phyloP scores from a whole-genome alignment of 2,888 invertebrate species.

The Octodonta nipae region DNA sequence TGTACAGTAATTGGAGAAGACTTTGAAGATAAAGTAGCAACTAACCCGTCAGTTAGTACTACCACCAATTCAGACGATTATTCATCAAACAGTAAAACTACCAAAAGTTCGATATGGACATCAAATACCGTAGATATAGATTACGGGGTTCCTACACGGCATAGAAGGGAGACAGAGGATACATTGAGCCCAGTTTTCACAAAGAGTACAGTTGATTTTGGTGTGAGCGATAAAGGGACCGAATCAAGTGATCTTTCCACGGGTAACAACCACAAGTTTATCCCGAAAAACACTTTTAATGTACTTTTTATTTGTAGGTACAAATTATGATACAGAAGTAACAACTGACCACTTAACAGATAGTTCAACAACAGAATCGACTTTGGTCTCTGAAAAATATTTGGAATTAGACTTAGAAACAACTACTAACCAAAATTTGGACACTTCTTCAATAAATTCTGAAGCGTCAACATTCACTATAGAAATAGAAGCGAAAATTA shows the following conservation, averaged over 20 bases:
- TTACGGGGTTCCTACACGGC: constrained; percentile 32
- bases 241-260: too few relatives aligned
- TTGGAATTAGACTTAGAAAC: too few relatives aligned
- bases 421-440: too few relatives aligned
- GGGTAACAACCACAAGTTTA: too few relatives aligned
- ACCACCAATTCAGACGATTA: constrained; percentile 13
- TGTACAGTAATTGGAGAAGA: constrained; percentile 37
- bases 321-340: constrained; percentile 15
- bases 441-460: too few relatives aligned
- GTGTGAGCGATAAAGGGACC: too few relatives aligned
- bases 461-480: too few relatives aligned
- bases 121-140: constrained; percentile 33
- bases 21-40: constrained; percentile 23
- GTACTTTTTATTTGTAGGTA: constrained; percentile 5
- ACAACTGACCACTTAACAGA: too few relatives aligned
- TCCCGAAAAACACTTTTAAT: not conserved
- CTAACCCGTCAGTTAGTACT: constrained; percentile 9
- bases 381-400: too few relatives aligned
- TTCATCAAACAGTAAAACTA: constrained; percentile 15
- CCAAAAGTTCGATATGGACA: constrained; percentile 32
- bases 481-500: too few relatives aligned
- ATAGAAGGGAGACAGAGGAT: constrained; percentile 34
- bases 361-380: not conserved
- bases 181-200: constrained; percentile 25
- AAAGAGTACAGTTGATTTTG: constrained; percentile 18